Evolutionary conservation across 1,140 invertebrate species (phyloP).

Genomic region (Bombus pascuorum): DNA sequence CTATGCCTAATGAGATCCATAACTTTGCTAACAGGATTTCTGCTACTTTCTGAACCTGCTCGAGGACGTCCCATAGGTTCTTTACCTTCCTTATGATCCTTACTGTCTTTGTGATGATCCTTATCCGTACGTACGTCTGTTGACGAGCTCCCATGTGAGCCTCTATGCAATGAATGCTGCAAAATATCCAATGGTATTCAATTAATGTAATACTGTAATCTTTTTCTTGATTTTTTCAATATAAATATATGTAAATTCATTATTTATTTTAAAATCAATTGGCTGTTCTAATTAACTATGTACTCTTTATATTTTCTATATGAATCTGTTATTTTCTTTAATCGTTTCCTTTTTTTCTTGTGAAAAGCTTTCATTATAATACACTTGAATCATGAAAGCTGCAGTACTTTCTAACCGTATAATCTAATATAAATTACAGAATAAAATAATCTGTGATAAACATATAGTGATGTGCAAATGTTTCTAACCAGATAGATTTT

Average conservation of each 20-base stretch:
- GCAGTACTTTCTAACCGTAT: no score
- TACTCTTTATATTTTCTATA: neutral
- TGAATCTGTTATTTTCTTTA: neutral
- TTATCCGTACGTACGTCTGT: constrained; percentile 75
- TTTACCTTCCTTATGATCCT: constrained; percentile 71
- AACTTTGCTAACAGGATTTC: constrained; percentile 92
- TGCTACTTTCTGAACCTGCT: constrained; percentile 82
- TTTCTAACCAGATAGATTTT: no score
- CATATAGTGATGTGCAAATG: no score
- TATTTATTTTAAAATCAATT: neutral
- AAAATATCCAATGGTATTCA: constrained; percentile 20
- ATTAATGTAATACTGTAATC: neutral
- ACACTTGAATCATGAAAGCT: no score
- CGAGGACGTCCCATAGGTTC: constrained; percentile 78
- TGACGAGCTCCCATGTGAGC: constrained; percentile 75
- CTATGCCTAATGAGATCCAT: constrained; percentile 94
- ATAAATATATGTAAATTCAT: neutral
- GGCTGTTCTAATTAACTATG: neutral
- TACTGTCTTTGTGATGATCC: constrained; percentile 69
- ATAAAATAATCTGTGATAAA: no score
- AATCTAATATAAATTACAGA: no score
- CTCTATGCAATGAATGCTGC: constrained; percentile 77
- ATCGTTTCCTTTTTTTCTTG: neutral
- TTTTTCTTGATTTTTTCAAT: neutral
- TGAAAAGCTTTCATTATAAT: no score